A percentile compares a stretch with the other conserved stretches of the same genome.
Evolutionary conservation across 2,888 invertebrate species (phyloP).

Genomic region (Geotrupes spiniger): DNA sequence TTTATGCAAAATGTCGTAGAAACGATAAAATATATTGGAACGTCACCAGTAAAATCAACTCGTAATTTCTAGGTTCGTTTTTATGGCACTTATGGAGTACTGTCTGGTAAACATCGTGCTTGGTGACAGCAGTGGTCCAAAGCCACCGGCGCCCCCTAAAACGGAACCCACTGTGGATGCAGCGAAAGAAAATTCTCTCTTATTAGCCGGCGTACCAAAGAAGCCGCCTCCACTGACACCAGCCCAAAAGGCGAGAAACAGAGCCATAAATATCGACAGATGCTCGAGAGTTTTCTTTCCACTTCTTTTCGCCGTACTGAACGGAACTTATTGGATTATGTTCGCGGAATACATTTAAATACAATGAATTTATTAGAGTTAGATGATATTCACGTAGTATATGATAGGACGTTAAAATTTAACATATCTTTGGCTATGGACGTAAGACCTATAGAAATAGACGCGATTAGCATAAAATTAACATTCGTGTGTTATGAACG

Average conservation of each 20-base stretch:
- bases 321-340: slow-evolving; percentile 69
- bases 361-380: slow-evolving; percentile 1
- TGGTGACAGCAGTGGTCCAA: slow-evolving; percentile 66
- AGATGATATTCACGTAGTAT: background rate
- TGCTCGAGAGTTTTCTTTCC: slow-evolving; percentile 71
- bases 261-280: slow-evolving; percentile 69
- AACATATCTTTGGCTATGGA: too few relatives aligned
- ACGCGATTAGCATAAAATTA: too few relatives aligned
- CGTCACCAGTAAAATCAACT: too few relatives aligned
- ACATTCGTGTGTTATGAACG: too few relatives aligned
- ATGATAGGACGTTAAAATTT: too few relatives aligned
- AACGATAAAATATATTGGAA: slow-evolving; percentile 4
- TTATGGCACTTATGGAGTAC: slow-evolving; percentile 92
- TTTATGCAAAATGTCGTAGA: background rate
- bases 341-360: slow-evolving; percentile 69
- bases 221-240: slow-evolving; percentile 52
- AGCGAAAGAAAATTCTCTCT: slow-evolving; percentile 49
- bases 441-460: background rate
- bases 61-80: slow-evolving; percentile 66
- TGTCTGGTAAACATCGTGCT: slow-evolving; percentile 84
- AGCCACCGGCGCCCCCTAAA: slow-evolving; percentile 56
- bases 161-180: slow-evolving; percentile 57
- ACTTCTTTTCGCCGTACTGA: slow-evolving; percentile 64
- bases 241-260: slow-evolving; percentile 60
- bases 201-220: slow-evolving; percentile 42